These are phyloP conservation scores for Lithophane ornitopus DNA, from an alignment of 2,888 invertebrate species.

Conservation along the genomic window DNA sequence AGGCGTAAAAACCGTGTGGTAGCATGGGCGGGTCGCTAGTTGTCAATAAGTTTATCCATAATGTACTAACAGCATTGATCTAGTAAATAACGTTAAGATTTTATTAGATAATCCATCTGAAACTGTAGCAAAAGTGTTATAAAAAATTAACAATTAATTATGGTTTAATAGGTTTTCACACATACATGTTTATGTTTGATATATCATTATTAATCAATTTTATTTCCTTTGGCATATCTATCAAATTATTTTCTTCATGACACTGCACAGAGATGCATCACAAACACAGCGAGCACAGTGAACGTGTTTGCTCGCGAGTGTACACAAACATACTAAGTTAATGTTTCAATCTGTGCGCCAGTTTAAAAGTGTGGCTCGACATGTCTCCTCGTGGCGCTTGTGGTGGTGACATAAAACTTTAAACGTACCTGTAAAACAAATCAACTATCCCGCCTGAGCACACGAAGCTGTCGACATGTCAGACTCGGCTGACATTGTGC, in stretches of 20 bases:
- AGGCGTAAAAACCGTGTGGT: background rate
- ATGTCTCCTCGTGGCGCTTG: background rate
- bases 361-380: conserved; percentile 25
- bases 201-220: background rate
- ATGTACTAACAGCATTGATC: too few species aligned
- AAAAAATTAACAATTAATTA: background rate
- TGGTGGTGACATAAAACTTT: background rate
- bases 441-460: background rate
- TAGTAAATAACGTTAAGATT: too few species aligned
- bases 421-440: background rate
- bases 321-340: conserved; percentile 26
- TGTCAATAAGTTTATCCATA: background rate
- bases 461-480: background rate
- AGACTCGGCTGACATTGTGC: too few species aligned
- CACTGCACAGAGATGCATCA: conserved; percentile 12
- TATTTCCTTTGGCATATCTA: background rate
- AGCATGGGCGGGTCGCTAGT: background rate
- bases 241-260: background rate
- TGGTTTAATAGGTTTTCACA: background rate
- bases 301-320: conserved; percentile 24
- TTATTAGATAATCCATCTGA: too few species aligned
- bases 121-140: too few species aligned
- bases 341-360: conserved; percentile 37
- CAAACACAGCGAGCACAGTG: background rate
- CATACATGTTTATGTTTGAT: background rate